Conservation (phyloP, 1,140 invertebrate species). For the Tribolium castaneum region DNA sequence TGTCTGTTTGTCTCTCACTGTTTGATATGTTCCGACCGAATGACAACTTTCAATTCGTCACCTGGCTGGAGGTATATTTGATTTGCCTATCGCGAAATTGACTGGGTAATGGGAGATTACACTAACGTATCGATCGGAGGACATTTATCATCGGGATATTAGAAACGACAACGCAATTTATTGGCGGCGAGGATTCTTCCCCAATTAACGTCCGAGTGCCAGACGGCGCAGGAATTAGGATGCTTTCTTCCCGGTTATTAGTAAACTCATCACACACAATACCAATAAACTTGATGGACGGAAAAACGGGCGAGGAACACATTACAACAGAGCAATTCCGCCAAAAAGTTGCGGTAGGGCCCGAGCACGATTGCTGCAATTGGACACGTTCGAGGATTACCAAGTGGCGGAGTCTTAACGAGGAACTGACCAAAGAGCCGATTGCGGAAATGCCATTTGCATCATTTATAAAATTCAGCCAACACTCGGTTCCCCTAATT, state of each 20-base stretch:
- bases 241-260: conserved; percentile 7
- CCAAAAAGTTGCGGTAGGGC: not conserved
- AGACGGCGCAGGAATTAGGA: conserved; percentile 1
- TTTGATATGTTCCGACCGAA: conserved; percentile 25
- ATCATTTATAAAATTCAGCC: not conserved
- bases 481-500: too few species aligned
- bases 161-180: conserved; percentile 6
- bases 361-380: not conserved
- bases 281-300: conserved; percentile 14
- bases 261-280: conserved; percentile 17
- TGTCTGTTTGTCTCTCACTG: conserved; percentile 32
- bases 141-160: not conserved
- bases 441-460: not conserved
- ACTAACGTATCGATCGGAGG: not conserved
- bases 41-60: conserved; percentile 28
- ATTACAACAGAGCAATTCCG: not conserved
- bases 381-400: not conserved
- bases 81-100: not conserved
- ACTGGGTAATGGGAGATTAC: not conserved
- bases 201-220: conserved; percentile 25
- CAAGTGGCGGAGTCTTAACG: not conserved
- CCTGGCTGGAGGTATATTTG: not conserved
- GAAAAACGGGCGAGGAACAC: not conserved
- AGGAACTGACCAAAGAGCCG: not conserved
- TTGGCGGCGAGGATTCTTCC: not conserved